A percentile compares a stretch with the other conserved stretches of the same genome.
Evolutionary conservation across 2,113 vertebrate genomes (phyloP).

Genomic region (Amphiprion percula): DNA sequence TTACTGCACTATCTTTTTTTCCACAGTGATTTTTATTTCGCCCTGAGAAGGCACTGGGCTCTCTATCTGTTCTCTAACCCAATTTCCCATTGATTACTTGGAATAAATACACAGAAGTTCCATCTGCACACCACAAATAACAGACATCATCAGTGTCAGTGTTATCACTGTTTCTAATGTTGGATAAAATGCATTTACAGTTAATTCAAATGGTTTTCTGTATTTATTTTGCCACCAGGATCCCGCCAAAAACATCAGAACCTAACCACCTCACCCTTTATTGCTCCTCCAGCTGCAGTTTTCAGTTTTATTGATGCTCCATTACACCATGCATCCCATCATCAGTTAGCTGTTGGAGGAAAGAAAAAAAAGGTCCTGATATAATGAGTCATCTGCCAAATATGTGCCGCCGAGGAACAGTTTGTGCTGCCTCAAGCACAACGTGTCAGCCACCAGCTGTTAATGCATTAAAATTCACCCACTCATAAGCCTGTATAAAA

Average conservation of each 20-base stretch:
- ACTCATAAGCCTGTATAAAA: conserved; percentile 14
- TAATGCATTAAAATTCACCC: conserved; percentile 56
- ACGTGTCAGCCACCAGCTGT: conserved; percentile 49
- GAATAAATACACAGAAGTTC: too few relatives aligned
- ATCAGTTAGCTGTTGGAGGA: conserved; percentile 21
- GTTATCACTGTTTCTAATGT: too few relatives aligned
- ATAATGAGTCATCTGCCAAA: conserved; percentile 64
- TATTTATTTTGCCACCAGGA: neutral
- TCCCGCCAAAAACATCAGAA: conserved; percentile 6
- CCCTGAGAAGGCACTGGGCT: too few relatives aligned
- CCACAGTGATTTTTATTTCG: neutral
- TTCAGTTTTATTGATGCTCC: conserved; percentile 31
- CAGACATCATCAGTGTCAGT: too few relatives aligned
- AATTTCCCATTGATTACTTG: too few relatives aligned
- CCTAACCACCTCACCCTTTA: neutral
- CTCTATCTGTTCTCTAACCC: too few relatives aligned
- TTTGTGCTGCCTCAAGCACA: conserved; percentile 55
- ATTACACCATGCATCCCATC: conserved; percentile 26
- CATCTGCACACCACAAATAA: too few relatives aligned
- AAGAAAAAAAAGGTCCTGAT: conserved; percentile 9
- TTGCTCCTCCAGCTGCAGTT: conserved; percentile 27
- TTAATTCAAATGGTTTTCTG: neutral
- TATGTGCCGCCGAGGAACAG: conserved; percentile 44
- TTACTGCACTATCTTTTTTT: too few relatives aligned
- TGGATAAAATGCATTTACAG: neutral